phyloP scores from a whole-genome alignment of 92 coral and sea anemone genomes.

The Epizoanthus illoricatus region DNA sequence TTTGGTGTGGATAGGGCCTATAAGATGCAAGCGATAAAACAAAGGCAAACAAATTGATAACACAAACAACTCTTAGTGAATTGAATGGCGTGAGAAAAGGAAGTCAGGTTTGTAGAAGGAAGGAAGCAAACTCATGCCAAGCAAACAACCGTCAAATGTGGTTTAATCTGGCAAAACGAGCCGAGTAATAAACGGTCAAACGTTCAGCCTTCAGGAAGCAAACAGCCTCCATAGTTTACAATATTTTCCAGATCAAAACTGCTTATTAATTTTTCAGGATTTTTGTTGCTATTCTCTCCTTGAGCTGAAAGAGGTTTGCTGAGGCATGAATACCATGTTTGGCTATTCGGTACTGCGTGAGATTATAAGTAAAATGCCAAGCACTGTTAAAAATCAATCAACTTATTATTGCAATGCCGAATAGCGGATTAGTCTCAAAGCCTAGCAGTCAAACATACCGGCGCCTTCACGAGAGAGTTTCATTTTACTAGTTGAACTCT shows the following conservation, averaged over 20 bases:
- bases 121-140: conserved; percentile 4
- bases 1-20: no score
- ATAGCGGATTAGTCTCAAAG: neutral
- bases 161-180: neutral
- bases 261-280: no score
- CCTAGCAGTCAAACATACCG: neutral
- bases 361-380: neutral
- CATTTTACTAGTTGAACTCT: neutral
- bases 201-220: conserved; percentile 6
- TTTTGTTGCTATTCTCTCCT: neutral
- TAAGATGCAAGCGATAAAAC: no score
- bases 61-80: conserved; percentile 3
- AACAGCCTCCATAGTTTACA: neutral
- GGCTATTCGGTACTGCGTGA: neutral
- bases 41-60: neutral
- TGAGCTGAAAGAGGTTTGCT: neutral
- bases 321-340: neutral
- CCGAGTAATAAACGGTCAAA: neutral
- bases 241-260: neutral
- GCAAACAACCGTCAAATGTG: neutral
- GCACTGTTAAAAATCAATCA: conserved; percentile 23
- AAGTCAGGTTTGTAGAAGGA: neutral
- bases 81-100: conserved; percentile 34
- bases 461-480: neutral
- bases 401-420: neutral